A percentile compares a stretch with the other conserved stretches of the same genome.
phyloP scores from a whole-genome alignment of 2,113 vertebrate genomes.

The Elachura formosa region DNA sequence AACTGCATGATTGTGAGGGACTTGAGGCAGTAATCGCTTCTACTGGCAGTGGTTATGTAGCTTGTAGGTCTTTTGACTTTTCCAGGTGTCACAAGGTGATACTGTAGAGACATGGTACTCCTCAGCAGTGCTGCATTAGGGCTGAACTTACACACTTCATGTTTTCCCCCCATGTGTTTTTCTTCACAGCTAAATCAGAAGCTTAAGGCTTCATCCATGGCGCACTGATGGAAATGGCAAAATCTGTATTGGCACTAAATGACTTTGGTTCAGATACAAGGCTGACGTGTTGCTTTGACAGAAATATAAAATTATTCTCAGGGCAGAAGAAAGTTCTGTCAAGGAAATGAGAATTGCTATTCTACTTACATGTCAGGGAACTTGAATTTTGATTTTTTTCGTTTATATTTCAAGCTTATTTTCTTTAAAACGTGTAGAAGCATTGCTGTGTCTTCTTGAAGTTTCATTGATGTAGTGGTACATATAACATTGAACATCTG shows the following conservation, averaged over 20 bases:
- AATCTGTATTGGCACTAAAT: neutral
- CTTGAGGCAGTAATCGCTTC: neutral
- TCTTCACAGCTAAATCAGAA: neutral
- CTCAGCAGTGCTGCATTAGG: neutral
- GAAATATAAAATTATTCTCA: neutral
- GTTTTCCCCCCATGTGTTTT: neutral
- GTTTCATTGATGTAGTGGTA: neutral
- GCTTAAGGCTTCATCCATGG: neutral
- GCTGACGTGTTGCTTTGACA: neutral
- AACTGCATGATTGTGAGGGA: neutral
- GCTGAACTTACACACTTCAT: neutral
- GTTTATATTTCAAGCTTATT: slow-evolving; percentile 2
- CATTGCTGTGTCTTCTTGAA: neutral
- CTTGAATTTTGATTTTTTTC: slow-evolving; percentile 35
- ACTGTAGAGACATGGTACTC: neutral
- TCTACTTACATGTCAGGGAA: neutral
- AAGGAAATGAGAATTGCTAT: neutral
- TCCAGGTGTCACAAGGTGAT: fast-evolving
- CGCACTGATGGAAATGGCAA: neutral
- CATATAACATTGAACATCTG: neutral
- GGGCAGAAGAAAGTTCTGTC: neutral
- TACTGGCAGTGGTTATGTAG: neutral
- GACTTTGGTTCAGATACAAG: neutral
- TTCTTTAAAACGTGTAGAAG: slow-evolving; percentile 2
- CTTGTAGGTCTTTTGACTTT: neutral